A percentile compares a stretch with the other conserved stretches of the same genome.
These are phyloP conservation scores for Chondrilla cf. caribensis DNA, from an alignment of 37 sponge, comb jelly and placozoan species.

Conservation along the genomic window DNA sequence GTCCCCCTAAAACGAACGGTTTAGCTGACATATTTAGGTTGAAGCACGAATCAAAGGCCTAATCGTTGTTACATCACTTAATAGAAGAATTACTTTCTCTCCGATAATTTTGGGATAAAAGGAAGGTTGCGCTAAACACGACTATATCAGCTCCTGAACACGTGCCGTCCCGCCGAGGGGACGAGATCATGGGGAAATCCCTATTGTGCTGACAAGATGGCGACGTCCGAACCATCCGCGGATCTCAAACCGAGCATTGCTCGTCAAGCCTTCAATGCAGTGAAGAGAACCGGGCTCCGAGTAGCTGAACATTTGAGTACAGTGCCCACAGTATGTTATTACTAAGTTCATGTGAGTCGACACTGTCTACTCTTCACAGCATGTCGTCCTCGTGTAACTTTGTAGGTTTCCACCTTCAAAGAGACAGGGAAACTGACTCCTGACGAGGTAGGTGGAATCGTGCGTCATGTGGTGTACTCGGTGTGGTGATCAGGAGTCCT, in stretches of 20 bases:
- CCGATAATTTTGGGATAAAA: too few relatives aligned
- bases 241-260: not conserved
- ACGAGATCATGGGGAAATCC: too few relatives aligned
- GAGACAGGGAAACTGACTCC: slow-evolving; percentile 95
- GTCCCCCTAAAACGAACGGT: slow-evolving; percentile 82
- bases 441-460: slow-evolving; percentile 72
- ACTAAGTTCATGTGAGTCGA: not conserved
- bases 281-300: slow-evolving; percentile 55
- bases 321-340: slow-evolving; percentile 54
- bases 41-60: too few relatives aligned
- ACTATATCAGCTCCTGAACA: too few relatives aligned
- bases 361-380: not conserved
- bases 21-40: slow-evolving; percentile 34
- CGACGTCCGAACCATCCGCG: not conserved
- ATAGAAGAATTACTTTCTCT: too few relatives aligned
- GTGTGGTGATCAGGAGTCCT: too few relatives aligned
- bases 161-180: too few relatives aligned
- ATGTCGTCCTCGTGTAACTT: not conserved
- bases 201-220: not conserved
- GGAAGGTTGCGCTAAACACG: too few relatives aligned
- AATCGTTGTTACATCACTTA: too few relatives aligned
- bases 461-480: too few relatives aligned
- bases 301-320: slow-evolving; percentile 70
- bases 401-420: slow-evolving; percentile 93
- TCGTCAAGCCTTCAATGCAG: slow-evolving; percentile 35